A percentile compares a stretch with the other conserved stretches of the same genome.
Evolutionary conservation across 2,888 invertebrate genomes (phyloP).

Genomic region (Epinotia brunnichana): DNA sequence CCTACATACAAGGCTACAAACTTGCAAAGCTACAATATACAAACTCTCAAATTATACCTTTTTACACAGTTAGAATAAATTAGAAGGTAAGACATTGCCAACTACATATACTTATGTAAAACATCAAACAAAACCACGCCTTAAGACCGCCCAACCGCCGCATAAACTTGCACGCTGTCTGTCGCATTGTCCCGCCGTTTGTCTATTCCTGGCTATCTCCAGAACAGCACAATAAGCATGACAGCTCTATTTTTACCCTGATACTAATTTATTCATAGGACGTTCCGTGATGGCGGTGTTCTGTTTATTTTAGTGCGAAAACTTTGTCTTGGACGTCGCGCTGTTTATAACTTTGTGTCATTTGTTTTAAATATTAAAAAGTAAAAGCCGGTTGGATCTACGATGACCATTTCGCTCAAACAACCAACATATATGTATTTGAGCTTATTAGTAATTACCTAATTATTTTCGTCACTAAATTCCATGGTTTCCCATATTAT

Average conservation of each 20-base stretch:
- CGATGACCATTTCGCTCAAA: no score
- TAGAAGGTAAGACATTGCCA: no score
- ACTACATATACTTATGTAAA: not conserved
- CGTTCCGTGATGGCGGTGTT: slow-evolving; percentile 21
- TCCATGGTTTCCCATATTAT: no score
- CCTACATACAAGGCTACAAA: no score
- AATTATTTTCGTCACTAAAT: no score
- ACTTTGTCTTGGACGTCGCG: slow-evolving; percentile 14
- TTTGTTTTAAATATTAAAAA: not conserved
- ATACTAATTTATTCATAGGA: slow-evolving; percentile 37
- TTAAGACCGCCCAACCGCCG: slow-evolving; percentile 55
- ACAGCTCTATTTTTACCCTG: slow-evolving; percentile 37
- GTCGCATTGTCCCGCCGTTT: slow-evolving; percentile 55
- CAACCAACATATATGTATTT: no score
- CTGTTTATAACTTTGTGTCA: not conserved
- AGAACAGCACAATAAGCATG: slow-evolving; percentile 38
- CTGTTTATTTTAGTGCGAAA: slow-evolving; percentile 32
- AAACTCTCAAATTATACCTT: no score
- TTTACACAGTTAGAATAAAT: no score
- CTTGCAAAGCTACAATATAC: no score
- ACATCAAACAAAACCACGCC: slow-evolving; percentile 43
- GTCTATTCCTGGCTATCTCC: slow-evolving; percentile 51
- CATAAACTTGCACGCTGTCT: slow-evolving; percentile 56
- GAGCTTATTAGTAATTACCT: no score
- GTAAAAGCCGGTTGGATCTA: not conserved